Base-by-base conservation (phyloP, 2,888 invertebrate species). In the Dynastes grantii region DNA sequence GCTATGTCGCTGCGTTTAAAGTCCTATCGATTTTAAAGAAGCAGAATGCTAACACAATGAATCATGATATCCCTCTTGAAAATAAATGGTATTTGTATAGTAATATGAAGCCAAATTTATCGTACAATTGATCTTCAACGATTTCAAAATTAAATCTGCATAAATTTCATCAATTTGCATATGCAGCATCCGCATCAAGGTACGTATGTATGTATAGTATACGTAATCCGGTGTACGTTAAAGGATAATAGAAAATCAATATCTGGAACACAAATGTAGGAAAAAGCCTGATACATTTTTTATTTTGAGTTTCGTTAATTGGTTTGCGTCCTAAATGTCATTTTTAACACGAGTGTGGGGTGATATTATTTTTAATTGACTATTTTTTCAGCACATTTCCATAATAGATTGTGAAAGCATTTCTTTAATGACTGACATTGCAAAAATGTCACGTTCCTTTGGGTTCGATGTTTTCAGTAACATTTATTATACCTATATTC, bases 201-300 rank as follows among this genome's bases (percentile, higher is more conserved):
- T 22, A 22, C 22, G 53, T 27, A 58, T 58, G 6, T 22, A 8
- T 9, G 1, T 58, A 58, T 22, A 22, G 5, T 22, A 45, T 45
- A 11, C 45, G 45, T 8, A 8, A 45, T 9, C 4, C 22, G 29
- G 37, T 5, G 3, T 64, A 13, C 64, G 63, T 32, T 37, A 64
- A 37, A 37, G 37, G 32, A 32, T 40, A 64, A 37, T 8, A 37
- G 37, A 64, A 37, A 64, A 64, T 64, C 64, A 64, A 64, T 64
- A 64, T 40, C 37, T 29, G 63, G 16, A 16, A 58, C 55, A 27
- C 32, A 16, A n/a, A 32, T 13, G n/a, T 64, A 11, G 22, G 22
- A 27, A 27, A 29, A 22, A 8, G 1, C 22, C 22, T 5, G 22
- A 58, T 58, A 6, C n/a, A 22, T 22, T 22, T 58, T 58, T 16